Conservation (phyloP, 2,888 invertebrate species). For the Thecophora atra region DNA sequence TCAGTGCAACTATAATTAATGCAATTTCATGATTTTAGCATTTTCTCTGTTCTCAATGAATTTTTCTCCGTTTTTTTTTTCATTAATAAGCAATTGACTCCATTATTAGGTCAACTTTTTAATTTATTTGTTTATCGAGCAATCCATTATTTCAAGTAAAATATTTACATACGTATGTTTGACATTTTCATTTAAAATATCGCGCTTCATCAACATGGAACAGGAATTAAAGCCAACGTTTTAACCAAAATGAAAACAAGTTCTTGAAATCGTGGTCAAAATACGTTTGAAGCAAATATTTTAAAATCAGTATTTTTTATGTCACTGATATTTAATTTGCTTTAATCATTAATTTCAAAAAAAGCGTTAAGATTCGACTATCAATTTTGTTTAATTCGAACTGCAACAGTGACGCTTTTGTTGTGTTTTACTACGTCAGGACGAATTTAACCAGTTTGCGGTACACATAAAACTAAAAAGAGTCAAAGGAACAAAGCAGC, state of each 20-base stretch:
- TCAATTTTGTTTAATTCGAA: background rate
- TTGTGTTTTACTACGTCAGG: conserved; percentile 18
- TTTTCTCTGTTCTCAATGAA: conserved; percentile 3
- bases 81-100: background rate
- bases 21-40: conserved; percentile 13
- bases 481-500: background rate
- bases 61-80: background rate
- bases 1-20: conserved; percentile 30
- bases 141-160: too few species aligned
- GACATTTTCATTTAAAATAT: too few species aligned
- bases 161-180: too few species aligned
- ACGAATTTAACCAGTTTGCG: conserved; percentile 15
- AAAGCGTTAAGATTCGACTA: background rate
- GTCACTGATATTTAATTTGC: too few species aligned
- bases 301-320: too few species aligned
- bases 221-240: too few species aligned
- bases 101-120: background rate
- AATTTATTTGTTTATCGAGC: background rate
- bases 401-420: background rate
- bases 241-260: background rate
- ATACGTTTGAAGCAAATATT: too few species aligned
- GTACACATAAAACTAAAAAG: conserved; percentile 15
- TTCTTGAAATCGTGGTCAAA: background rate
- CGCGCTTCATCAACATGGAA: too few species aligned
- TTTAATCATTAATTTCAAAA: background rate